These are phyloP conservation scores for Semnopithecus entellus DNA, from an alignment of 2,113 vertebrate species.

Conservation along the genomic window DNA sequence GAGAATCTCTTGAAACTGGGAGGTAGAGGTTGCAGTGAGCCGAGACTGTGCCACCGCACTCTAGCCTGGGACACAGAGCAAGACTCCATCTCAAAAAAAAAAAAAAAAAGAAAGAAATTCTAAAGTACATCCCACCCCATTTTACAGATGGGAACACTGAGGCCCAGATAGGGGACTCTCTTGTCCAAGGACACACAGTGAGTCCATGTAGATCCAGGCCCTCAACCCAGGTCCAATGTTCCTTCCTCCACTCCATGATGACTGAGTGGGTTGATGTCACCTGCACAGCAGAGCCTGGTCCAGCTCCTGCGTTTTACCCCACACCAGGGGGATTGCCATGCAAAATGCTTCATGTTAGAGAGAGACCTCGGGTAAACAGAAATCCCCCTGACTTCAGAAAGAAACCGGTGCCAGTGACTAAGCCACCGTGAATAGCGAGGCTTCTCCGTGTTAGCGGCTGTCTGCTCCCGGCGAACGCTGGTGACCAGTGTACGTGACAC, in stretches of 20 bases:
- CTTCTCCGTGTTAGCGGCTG: not conserved
- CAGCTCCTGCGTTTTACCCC: not conserved
- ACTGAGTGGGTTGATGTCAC: not conserved
- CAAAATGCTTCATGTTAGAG: not conserved
- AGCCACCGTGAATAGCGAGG: rapidly evolving
- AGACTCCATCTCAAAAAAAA: too few species aligned
- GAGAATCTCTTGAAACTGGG: too few species aligned
- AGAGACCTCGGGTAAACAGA: not conserved
- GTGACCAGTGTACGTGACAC: not conserved
- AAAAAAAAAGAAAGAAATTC: too few species aligned
- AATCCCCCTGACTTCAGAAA: not conserved
- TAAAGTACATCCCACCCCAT: rapidly evolving
- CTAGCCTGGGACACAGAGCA: too few species aligned
- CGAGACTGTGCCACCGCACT: too few species aligned
- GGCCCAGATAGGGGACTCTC: rapidly evolving
- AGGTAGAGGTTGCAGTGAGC: too few species aligned
- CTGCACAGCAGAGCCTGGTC: not conserved
- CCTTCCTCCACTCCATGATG: too few species aligned
- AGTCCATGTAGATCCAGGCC: not conserved
- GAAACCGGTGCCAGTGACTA: not conserved
- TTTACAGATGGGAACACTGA: not conserved
- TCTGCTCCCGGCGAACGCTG: not conserved
- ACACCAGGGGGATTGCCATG: not conserved
- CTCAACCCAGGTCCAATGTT: rapidly evolving
- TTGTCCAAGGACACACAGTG: not conserved